Evolutionary conservation across 2,888 invertebrate genomes (phyloP), one percentile per base, ranked within the genome.

Genomic region (Tinea pellionella): DNA sequence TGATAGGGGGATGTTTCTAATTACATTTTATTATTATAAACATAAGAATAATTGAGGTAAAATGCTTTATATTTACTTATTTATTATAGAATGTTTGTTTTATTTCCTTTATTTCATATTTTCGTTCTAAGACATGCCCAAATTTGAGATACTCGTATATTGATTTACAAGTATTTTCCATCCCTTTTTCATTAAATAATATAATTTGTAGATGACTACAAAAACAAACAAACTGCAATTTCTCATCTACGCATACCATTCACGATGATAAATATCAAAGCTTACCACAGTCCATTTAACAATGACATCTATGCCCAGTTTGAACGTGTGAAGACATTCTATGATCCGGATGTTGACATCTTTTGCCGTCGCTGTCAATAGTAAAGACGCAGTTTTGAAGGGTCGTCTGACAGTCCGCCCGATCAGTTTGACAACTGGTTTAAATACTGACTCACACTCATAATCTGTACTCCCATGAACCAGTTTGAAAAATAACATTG

Each of bases 401-500:
- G 67, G 29, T 57, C 37, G 57, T 18, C 56, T 43, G 61, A 57
- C 61, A 61, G 56, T 55, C 12, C 43, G 16, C 24, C 30, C n/a
- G 43, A 59, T 66, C 63, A 59, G 67, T 68, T 67, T 71, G 75
- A 75, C 72, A 71, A 70, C 67, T 63, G 61, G 69, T 65, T 67
- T 75, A 78, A 75, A 29, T 15, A 19, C 29, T 18, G 15, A 59
- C 47, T 29, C 59, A 59, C 51, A 18, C 59, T 15, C 11, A 57
- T 19, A 60, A 60, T 32, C 16, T 19, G 37, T 60, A 32, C 15
- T 41, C 41, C 15, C 37, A 58, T 58, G 15, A n/a, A 47, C 47
- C 47, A 47, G 47, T 47, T 47, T 2, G 2, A 37, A 37, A 37
- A 2, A 37, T 37, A 37, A 12, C n/a, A 37, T 37, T 37, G 9